phyloP scores from a whole-genome alignment of 2,888 invertebrate species.

The Lasioglossum villosulum region DNA sequence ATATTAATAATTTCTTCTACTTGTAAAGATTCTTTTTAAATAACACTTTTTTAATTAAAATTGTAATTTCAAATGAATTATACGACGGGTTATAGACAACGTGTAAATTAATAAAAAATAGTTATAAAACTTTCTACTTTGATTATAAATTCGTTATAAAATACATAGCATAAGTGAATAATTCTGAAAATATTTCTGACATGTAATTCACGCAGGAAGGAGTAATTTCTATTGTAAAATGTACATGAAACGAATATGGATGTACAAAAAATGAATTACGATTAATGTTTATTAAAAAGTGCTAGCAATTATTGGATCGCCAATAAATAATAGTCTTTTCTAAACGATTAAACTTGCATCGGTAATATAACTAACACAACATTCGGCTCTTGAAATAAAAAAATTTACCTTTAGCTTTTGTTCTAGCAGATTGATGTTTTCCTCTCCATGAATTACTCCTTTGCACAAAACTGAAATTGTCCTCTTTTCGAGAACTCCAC shows the following conservation, averaged over 20 bases:
- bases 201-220: neutral
- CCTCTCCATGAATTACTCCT: constrained; percentile 27
- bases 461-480: constrained; percentile 49
- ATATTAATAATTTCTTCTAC: neutral
- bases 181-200: neutral
- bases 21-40: no score
- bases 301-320: no score
- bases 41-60: neutral
- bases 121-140: neutral
- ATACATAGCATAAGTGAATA: no score
- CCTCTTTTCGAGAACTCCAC: constrained; percentile 67
- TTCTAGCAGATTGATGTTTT: constrained; percentile 19
- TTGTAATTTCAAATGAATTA: neutral
- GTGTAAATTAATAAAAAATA: neutral
- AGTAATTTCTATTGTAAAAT: neutral
- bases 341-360: no score
- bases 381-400: neutral
- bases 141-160: neutral
- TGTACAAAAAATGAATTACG: neutral
- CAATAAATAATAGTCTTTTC: no score
- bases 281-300: no score
- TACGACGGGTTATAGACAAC: neutral
- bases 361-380: neutral
- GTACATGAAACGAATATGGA: neutral
- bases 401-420: constrained; percentile 30